Conservation (phyloP, 2,888 invertebrate species). For the Lepidochitona cinerea region DNA sequence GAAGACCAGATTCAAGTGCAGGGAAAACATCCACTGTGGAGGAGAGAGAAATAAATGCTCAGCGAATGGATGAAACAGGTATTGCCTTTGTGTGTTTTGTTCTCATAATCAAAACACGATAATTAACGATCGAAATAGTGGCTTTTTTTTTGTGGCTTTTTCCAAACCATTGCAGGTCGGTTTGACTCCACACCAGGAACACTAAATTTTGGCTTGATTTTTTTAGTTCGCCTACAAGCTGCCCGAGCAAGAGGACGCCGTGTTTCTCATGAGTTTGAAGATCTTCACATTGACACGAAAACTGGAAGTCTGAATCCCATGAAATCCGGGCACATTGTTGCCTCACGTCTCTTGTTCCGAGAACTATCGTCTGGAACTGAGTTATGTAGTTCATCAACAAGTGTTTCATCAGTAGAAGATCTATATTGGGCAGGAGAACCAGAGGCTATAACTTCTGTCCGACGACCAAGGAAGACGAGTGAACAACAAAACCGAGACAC, state of each 20-base stretch:
- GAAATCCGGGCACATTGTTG: neutral
- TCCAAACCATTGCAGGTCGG: slow-evolving; percentile 7
- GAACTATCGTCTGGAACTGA: neutral
- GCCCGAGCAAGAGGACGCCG: slow-evolving; percentile 44
- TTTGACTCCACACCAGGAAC: too few relatives aligned
- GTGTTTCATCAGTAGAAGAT: slow-evolving; percentile 39
- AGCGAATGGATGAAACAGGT: too few relatives aligned
- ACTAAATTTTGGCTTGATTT: too few relatives aligned
- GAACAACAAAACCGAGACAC: slow-evolving; percentile 46
- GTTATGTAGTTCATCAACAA: slow-evolving; percentile 1
- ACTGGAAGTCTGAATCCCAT: slow-evolving; percentile 30
- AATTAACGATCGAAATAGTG: neutral
- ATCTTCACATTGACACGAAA: slow-evolving; percentile 47
- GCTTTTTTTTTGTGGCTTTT: neutral
- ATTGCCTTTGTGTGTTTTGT: too few relatives aligned
- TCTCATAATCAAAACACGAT: too few relatives aligned
- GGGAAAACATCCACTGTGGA: too few relatives aligned
- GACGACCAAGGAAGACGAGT: slow-evolving; percentile 48
- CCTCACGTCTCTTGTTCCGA: neutral
- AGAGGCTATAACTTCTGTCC: slow-evolving; percentile 53
- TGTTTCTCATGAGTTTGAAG: slow-evolving; percentile 57
- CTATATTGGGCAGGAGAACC: slow-evolving; percentile 51
- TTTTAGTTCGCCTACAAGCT: slow-evolving; percentile 7
- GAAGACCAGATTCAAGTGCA: too few relatives aligned
- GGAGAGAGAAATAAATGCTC: too few relatives aligned